phyloP scores from a whole-genome alignment of 2,797 vertebrate genomes.

The Myotis planiceps region DNA sequence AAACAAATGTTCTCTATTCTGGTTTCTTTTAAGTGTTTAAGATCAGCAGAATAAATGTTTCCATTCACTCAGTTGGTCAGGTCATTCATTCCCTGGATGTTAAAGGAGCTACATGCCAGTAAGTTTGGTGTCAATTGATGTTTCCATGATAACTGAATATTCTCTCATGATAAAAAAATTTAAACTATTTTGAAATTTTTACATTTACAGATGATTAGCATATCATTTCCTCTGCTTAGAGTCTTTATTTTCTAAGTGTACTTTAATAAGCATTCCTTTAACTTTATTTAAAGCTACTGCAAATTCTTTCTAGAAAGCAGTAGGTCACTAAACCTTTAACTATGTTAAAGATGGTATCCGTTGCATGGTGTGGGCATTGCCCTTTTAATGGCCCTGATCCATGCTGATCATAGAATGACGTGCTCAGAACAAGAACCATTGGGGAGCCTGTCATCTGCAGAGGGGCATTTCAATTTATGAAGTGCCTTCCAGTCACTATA shows the following conservation, averaged over 20 bases:
- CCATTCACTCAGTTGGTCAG: not conserved
- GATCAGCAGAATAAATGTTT: constrained; percentile 31
- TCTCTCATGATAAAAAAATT: not conserved
- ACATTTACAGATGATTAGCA: not conserved
- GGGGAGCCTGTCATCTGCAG: not conserved
- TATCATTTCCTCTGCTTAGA: not conserved
- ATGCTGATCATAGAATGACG: not conserved
- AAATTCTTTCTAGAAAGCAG: not conserved
- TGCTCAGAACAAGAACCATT: not conserved
- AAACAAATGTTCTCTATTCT: not conserved
- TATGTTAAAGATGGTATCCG: not conserved
- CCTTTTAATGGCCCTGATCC: not conserved
- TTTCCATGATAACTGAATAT: not conserved
- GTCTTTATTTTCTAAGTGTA: not conserved
- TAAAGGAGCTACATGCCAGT: not conserved
- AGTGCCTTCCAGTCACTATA: not conserved
- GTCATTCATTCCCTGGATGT: not conserved
- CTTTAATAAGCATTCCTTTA: not conserved
- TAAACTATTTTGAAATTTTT: not conserved
- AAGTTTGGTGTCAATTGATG: not conserved
- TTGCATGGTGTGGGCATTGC: not conserved
- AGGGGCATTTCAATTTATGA: not conserved
- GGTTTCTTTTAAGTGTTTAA: not conserved
- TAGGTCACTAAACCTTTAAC: not conserved
- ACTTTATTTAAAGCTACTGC: not conserved